phyloP scores from a whole-genome alignment of 2,888 invertebrate species.

The Mythimna impura region DNA sequence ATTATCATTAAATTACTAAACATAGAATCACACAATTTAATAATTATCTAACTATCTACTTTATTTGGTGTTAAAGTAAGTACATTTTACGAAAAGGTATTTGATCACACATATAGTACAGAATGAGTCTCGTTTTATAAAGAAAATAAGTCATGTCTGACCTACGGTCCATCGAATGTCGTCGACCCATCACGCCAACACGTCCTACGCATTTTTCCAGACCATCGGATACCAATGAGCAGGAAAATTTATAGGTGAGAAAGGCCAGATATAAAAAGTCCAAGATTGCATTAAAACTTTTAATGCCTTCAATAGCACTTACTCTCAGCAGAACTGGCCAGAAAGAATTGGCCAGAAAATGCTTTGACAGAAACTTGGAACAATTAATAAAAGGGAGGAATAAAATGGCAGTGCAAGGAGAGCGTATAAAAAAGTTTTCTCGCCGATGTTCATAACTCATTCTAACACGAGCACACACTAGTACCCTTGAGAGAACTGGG shows the following conservation, averaged over 20 bases:
- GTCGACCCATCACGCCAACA: conserved; percentile 15
- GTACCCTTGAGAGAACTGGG: conserved; percentile 71
- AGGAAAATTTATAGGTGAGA: conserved; percentile 31
- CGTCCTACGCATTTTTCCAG: conserved; percentile 38
- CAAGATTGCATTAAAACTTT: conserved; percentile 50
- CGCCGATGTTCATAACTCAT: conserved; percentile 75
- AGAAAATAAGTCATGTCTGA: conserved; percentile 29
- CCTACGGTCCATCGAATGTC: conserved; percentile 24
- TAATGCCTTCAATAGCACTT: conserved; percentile 45
- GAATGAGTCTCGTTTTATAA: neutral
- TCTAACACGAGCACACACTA: conserved; percentile 71
- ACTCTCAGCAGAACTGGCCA: conserved; percentile 14
- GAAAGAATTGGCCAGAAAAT: conserved; percentile 32
- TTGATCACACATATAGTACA: no score
- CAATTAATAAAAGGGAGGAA: conserved; percentile 53
- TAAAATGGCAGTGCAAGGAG: conserved; percentile 54
- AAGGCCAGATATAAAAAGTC: conserved; percentile 16
- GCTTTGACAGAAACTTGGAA: conserved; percentile 55
- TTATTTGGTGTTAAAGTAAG: neutral
- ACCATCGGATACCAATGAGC: conserved; percentile 32
- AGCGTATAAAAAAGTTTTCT: conserved; percentile 67
- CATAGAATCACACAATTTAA: neutral
- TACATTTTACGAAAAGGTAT: neutral
- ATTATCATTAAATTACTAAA: neutral
- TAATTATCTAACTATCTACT: neutral